A percentile compares a stretch with the other conserved stretches of the same genome.
Conservation (phyloP, 64 coral and sea anemone species). For the Acropora tenuis region DNA sequence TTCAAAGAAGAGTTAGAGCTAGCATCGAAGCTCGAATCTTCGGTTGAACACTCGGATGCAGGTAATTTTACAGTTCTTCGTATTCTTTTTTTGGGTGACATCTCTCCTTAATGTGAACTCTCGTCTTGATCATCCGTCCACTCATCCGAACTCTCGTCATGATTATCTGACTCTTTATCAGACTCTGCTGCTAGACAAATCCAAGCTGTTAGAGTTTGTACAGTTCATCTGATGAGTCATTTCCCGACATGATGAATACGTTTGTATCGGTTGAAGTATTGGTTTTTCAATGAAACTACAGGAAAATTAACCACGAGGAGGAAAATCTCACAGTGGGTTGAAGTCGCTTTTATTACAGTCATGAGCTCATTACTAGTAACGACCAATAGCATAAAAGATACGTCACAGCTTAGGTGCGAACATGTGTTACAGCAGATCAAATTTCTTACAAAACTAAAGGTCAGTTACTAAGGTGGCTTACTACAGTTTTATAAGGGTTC, state of each 20-base stretch:
- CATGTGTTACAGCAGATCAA: neutral
- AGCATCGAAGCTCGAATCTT: neutral
- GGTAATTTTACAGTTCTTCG: neutral
- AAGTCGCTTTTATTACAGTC: neutral
- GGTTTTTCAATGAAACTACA: neutral
- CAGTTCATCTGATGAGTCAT: neutral
- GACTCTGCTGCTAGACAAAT: neutral
- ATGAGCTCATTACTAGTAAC: neutral
- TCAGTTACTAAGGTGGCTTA: no score
- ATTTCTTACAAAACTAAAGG: constrained; percentile 1
- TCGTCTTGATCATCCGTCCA: neutral
- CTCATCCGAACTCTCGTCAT: neutral
- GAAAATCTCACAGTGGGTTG: neutral
- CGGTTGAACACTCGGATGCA: neutral
- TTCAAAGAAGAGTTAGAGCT: constrained; percentile 4
- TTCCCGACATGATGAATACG: neutral
- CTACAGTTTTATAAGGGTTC: no score
- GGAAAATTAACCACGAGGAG: neutral
- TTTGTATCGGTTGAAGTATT: no score
- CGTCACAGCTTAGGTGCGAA: neutral
- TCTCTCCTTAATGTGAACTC: neutral
- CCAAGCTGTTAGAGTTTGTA: neutral
- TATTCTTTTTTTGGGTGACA: constrained; percentile 1
- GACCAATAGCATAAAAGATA: constrained; percentile 4
- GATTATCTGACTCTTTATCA: neutral